phyloP scores from a whole-genome alignment of 2,888 invertebrate genomes.

The Tuberolachnus salignus region DNA sequence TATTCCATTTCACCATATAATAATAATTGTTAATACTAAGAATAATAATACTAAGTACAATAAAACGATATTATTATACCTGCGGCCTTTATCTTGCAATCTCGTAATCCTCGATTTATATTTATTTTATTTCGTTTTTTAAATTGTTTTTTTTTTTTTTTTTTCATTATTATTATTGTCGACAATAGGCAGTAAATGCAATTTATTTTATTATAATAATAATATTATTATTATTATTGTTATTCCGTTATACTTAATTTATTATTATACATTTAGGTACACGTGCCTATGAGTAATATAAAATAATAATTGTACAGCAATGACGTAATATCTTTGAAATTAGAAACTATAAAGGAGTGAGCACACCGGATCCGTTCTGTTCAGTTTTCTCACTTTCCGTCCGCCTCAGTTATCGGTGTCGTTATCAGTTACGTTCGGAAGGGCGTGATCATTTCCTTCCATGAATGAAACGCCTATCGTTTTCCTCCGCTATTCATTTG shows the following conservation, averaged over 20 bases:
- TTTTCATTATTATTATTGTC: not conserved
- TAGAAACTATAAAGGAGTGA: too few species aligned
- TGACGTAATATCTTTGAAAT: not conserved
- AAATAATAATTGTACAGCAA: not conserved
- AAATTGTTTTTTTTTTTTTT: not conserved
- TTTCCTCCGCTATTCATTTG: too few species aligned
- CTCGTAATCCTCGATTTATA: not conserved
- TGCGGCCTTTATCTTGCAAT: slow-evolving; percentile 21
- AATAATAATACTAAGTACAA: slow-evolving; percentile 30
- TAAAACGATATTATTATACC: slow-evolving; percentile 19
- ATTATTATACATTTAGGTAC: not conserved
- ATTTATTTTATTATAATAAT: not conserved
- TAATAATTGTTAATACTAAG: slow-evolving; percentile 33
- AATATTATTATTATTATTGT: slow-evolving; percentile 13
- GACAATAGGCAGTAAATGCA: too few species aligned
- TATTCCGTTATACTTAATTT: slow-evolving; percentile 12
- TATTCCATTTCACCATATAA: not conserved
- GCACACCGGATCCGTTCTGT: too few species aligned
- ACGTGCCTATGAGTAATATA: not conserved
- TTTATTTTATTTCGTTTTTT: slow-evolving; percentile 1
- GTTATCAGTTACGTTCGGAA: too few species aligned
- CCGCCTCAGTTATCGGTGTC: too few species aligned
- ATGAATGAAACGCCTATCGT: too few species aligned
- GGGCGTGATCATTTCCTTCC: too few species aligned
- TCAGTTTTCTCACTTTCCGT: too few species aligned